phyloP scores from a whole-genome alignment of 2,888 invertebrate species.

The Apamea anceps region DNA sequence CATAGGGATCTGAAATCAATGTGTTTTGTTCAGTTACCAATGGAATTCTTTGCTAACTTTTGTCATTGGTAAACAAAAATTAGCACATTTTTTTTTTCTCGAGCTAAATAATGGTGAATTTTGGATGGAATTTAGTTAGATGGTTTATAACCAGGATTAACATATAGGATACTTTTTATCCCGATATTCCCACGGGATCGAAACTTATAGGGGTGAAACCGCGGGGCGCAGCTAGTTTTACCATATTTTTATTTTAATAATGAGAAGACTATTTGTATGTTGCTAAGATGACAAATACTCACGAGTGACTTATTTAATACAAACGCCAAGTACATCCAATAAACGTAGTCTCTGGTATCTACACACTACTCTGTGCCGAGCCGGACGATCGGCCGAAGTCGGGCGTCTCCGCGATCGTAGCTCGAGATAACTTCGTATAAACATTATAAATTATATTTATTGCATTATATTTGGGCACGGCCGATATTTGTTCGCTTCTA shows the following conservation, averaged over 20 bases:
- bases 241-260: too few relatives aligned
- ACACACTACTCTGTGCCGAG: conserved; percentile 71
- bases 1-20: background rate
- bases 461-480: conserved; percentile 85
- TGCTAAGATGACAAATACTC: background rate
- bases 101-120: too few relatives aligned
- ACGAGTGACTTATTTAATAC: background rate
- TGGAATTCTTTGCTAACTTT: background rate
- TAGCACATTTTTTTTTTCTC: too few relatives aligned
- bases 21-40: background rate
- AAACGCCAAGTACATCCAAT: background rate
- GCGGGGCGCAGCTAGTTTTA: too few relatives aligned
- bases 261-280: too few relatives aligned
- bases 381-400: conserved; percentile 74
- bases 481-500: conserved; percentile 86
- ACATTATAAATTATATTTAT: conserved; percentile 90
- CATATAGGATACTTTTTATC: too few relatives aligned
- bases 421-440: conserved; percentile 84
- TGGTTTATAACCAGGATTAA: too few relatives aligned
- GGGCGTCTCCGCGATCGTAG: conserved; percentile 85
- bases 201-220: too few relatives aligned
- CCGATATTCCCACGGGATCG: too few relatives aligned
- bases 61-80: background rate
- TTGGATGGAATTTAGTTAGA: too few relatives aligned
- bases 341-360: conserved; percentile 42